A percentile compares a stretch with the other conserved stretches of the same genome.
phyloP scores from a whole-genome alignment of 2,888 invertebrate species.

The Pteria penguin region DNA sequence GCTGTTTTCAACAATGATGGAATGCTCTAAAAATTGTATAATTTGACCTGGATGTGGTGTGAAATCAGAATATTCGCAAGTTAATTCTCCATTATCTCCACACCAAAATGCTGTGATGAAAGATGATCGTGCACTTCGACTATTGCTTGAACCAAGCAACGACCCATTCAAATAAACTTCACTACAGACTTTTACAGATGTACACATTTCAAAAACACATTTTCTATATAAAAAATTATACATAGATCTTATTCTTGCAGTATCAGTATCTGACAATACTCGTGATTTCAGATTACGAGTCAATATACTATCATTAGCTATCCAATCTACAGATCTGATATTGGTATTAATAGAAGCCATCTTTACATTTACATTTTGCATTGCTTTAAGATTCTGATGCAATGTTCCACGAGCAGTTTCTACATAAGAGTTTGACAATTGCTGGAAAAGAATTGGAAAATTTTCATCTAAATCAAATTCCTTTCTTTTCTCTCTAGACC shows the following conservation, averaged over 20 bases:
- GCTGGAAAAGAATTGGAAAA: not conserved
- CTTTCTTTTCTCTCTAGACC: not conserved
- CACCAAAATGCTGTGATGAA: constrained; percentile 13
- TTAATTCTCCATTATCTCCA: too few relatives aligned
- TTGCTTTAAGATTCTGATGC: not conserved
- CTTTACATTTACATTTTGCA: not conserved
- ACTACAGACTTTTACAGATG: constrained; percentile 18
- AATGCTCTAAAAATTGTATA: too few relatives aligned
- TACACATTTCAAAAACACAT: not conserved
- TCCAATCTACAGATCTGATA: too few relatives aligned
- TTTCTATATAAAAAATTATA: constrained; percentile 5
- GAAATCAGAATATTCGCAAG: too few relatives aligned
- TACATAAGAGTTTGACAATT: not conserved
- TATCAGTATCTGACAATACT: too few relatives aligned
- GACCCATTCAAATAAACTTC: constrained; percentile 16
- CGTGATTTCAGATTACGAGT: too few relatives aligned
- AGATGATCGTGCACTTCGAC: constrained; percentile 16
- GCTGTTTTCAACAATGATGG: too few relatives aligned
- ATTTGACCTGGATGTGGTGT: too few relatives aligned
- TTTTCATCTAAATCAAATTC: constrained; percentile 1
- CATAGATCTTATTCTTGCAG: too few relatives aligned
- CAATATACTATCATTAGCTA: too few relatives aligned
- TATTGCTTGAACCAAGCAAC: constrained; percentile 1
- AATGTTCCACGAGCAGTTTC: constrained; percentile 16
- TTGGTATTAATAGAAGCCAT: constrained; percentile 6